Percentiles rank a stretch among this genome's conserved stretches.
Conservation (phyloP, 2,797 vertebrate species). For the Eidolon dupreanum region DNA sequence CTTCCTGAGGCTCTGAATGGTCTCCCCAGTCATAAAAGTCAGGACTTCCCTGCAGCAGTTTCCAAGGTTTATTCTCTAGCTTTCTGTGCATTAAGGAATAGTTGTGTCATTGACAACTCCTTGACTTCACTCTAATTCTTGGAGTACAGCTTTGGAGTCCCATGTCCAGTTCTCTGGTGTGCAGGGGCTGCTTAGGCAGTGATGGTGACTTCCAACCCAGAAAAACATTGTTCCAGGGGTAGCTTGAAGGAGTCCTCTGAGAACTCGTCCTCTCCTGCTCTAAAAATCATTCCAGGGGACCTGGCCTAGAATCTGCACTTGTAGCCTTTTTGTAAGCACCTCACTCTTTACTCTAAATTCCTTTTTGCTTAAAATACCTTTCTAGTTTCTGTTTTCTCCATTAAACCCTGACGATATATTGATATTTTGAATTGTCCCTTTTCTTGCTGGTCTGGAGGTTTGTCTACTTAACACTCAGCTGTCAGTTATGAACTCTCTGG, state of each 20-base stretch:
- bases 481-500: neutral
- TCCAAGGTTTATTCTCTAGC: neutral
- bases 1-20: neutral
- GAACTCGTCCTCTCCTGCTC: neutral
- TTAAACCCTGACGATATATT: neutral
- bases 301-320: neutral
- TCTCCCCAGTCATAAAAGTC: neutral
- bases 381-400: neutral
- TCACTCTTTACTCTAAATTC: neutral
- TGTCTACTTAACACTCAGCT: neutral
- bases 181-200: neutral
- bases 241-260: neutral
- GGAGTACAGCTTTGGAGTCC: neutral
- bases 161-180: neutral
- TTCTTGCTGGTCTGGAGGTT: neutral
- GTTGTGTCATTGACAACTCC: neutral
- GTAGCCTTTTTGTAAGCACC: neutral
- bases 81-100: neutral
- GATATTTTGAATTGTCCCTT: slow-evolving; percentile 7
- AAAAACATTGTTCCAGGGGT: neutral
- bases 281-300: neutral
- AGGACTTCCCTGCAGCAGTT: neutral
- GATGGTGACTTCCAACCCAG: accelerated
- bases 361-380: slow-evolving; percentile 5
- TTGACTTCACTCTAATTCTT: neutral